Evolutionary conservation across 2,797 vertebrate genomes (phyloP), one percentile per base, ranked within the genome.

Genomic region (Allobates femoralis): DNA sequence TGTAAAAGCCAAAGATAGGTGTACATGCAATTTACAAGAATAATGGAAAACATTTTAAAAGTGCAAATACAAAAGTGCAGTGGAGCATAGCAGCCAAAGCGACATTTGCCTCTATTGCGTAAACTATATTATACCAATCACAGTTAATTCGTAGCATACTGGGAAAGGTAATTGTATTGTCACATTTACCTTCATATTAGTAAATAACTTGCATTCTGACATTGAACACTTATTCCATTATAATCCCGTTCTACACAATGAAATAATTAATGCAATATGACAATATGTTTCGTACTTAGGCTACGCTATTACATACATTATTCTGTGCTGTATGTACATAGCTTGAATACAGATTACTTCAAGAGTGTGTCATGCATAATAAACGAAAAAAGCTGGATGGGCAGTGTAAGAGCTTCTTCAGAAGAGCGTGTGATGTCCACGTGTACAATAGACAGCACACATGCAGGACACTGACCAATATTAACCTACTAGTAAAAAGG

Each of bases 11-110:
- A 46, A 41, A 41, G 34, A 41, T 14, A 37, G 19, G 21, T 71
- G 67, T 71, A 41, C 67, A n/a, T 71, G 37, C 21, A 12, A 71
- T 71, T 71, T 71, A 71, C 67, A 41, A 41, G 34, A 41, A 71
- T 71, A 46, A 71, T 71, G 67, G 67, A 71, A 71, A 71, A 41
- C 34, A 71, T 71, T 71, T 71, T 71, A 15, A n/a, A 77, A 51
- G 74, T 55, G 46, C 51, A 51, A 51, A 55, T 53, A 55, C n/a
- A 53, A 55, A 51, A 53, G 51, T 30, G 50, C 46, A 77, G 46
- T 77, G 46, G 5, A 51, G 28, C 51, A n/a, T 71, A n/a, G 67
- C 34, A 71, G 34, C 11, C 21, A 71, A 5, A 41, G 2, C 34
- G 10, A 71, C 11, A 71, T 71, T 71, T 41, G 21, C 34, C 12